These are phyloP conservation scores for Syrphus vitripennis DNA, from an alignment of 2,888 invertebrate genomes.

Conservation along the genomic window DNA sequence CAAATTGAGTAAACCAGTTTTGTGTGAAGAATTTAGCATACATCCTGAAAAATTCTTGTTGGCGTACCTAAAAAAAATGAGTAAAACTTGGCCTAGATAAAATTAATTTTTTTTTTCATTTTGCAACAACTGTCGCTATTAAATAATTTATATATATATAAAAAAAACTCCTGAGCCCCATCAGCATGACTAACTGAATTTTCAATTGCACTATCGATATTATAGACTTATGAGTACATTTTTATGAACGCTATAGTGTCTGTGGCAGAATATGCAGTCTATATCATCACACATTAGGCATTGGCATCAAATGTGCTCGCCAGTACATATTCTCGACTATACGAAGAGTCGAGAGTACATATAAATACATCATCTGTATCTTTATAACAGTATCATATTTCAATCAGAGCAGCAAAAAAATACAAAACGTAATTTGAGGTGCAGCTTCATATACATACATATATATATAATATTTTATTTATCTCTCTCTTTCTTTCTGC, in stretches of 20 bases:
- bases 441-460: constrained; percentile 2
- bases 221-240: background rate
- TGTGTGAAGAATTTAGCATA: background rate
- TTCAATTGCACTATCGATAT: background rate
- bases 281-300: background rate
- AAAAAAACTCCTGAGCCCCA: background rate
- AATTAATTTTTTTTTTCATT: background rate
- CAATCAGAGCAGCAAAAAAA: constrained; percentile 27
- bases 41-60: background rate
- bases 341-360: background rate
- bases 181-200: background rate
- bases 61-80: background rate
- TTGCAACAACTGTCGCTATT: constrained; percentile 7
- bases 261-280: background rate
- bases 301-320: background rate
- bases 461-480: background rate
- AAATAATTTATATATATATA: constrained; percentile 39
- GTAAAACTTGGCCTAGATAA: background rate
- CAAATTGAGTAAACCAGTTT: constrained; percentile 13
- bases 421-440: constrained; percentile 50
- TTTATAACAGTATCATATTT: constrained; percentile 45
- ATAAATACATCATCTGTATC: constrained; percentile 15
- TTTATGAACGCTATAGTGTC: background rate
- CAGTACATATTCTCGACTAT: background rate
- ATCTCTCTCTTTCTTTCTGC: background rate